Conservation (phyloP, 1,140 invertebrate genomes). For the Megalopta genalis region DNA sequence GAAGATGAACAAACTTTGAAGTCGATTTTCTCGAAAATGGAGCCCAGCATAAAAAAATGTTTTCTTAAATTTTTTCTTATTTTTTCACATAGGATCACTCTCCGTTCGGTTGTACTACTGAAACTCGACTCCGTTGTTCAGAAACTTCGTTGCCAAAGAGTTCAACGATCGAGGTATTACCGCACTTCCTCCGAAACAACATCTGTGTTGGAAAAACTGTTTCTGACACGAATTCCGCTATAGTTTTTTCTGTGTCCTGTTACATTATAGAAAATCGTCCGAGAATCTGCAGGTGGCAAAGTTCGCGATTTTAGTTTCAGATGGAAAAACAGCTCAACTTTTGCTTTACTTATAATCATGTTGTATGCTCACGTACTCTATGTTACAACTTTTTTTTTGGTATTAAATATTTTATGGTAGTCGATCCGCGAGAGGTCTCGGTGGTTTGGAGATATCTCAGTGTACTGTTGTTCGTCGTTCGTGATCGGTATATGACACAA, state of each 20-base stretch:
- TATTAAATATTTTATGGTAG: constrained; percentile 24
- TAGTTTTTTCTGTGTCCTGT: background rate
- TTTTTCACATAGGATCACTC: too few species aligned
- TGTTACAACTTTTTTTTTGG: constrained; percentile 6
- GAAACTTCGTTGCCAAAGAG: too few species aligned
- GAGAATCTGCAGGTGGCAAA: background rate
- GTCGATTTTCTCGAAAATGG: too few species aligned
- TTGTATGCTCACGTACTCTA: background rate
- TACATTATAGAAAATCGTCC: background rate
- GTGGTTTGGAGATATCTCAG: background rate
- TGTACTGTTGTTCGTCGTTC: background rate
- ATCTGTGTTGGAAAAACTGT: background rate
- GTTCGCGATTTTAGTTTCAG: too few species aligned
- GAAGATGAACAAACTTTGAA: too few species aligned
- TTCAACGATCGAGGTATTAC: too few species aligned
- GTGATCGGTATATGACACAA: background rate
- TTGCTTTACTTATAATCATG: background rate
- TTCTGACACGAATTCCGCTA: too few species aligned
- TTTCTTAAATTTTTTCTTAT: too few species aligned
- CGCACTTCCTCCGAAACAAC: background rate
- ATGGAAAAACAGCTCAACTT: constrained; percentile 5
- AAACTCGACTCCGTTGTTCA: too few species aligned
- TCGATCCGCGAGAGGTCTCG: background rate
- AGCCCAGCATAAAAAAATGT: too few species aligned
- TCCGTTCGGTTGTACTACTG: too few species aligned